Evolutionary conservation across 2,113 vertebrate species (phyloP).

Genomic region (Emydocephalus ijimae): DNA sequence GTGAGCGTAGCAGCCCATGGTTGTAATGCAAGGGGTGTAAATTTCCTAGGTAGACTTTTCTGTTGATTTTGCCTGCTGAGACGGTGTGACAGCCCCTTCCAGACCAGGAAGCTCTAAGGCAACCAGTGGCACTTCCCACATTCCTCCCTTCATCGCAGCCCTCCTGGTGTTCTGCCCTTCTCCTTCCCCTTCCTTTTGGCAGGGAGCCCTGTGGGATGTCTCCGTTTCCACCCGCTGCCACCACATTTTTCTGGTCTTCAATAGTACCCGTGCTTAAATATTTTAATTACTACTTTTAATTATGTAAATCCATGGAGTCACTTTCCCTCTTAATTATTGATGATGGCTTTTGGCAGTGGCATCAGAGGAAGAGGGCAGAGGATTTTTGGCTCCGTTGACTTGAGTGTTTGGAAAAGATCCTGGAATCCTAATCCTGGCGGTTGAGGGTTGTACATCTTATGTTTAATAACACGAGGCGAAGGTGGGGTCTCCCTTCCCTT

Average conservation of each 20-base stretch:
- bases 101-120: not conserved
- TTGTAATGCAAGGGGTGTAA: not conserved
- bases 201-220: not conserved
- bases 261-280: conserved; percentile 9
- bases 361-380: conserved; percentile 19
- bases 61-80: no score
- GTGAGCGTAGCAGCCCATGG: not conserved
- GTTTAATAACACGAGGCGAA: not conserved
- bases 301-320: conserved; percentile 56
- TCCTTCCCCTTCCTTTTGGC: conserved; percentile 31
- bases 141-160: not conserved
- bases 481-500: not conserved
- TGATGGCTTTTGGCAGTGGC: conserved; percentile 44
- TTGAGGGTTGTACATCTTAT: fast-evolving
- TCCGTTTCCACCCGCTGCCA: conserved; percentile 3
- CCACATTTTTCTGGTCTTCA: conserved; percentile 23
- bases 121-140: not conserved
- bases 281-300: conserved; percentile 48
- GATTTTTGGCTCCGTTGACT: conserved; percentile 51
- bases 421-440: not conserved
- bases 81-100: not conserved
- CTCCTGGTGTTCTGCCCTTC: not conserved
- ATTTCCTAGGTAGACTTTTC: not conserved
- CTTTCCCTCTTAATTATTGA: conserved; percentile 55
- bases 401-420: conserved; percentile 42